Base-by-base conservation (phyloP, 1,140 invertebrate genomes). In the Vanessa tameamea region DNA sequence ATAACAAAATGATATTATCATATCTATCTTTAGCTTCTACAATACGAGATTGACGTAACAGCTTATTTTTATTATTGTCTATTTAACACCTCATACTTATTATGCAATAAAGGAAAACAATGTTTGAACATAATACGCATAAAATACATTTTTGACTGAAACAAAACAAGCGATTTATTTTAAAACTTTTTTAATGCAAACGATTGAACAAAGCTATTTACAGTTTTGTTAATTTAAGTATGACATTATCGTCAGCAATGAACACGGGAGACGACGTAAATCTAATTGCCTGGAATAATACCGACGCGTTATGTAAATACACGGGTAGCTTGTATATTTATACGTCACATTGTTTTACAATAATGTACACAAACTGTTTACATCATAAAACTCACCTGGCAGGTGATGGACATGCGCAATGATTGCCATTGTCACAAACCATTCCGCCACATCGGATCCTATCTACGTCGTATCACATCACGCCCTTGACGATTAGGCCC, bases 341-440 rank as follows among this genome's bases (percentile, higher is more conserved):
- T 55, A 72, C 70, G 63, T 72, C 53, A 69, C 37, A 69, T 59
- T 69, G 53, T 59, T 69, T 69, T 69, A 69, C 66, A 59, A 59
- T 69, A 48, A 43, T 71, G n/a, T 75, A 50, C 51, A 75, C 73
- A 70, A 57, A 75, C 64, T 70, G 59, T 75, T 75, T 75, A 71
- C 73, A 67, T 43, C 69, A 67, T 75, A 37, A 70, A 70, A 71
- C 69, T 14, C 73, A 71, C 47, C 47, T 75, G 73, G 73, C 73
- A 75, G 73, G 55, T 75, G 73, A 75, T 61, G 55, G 73, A 75
- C 73, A 31, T 67, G 67, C 14, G 73, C 68, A 75, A 51, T 75
- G 73, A 69, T 69, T 74, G 67, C 23, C 72, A 55, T 68, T 74
- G 72, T 69, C 72, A 74, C 48, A 47, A 51, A 59, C 66, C 53